A percentile compares a stretch with the other conserved stretches of the same genome.
phyloP scores from a whole-genome alignment of 2,797 vertebrate genomes.

The Eospalax fontanierii region DNA sequence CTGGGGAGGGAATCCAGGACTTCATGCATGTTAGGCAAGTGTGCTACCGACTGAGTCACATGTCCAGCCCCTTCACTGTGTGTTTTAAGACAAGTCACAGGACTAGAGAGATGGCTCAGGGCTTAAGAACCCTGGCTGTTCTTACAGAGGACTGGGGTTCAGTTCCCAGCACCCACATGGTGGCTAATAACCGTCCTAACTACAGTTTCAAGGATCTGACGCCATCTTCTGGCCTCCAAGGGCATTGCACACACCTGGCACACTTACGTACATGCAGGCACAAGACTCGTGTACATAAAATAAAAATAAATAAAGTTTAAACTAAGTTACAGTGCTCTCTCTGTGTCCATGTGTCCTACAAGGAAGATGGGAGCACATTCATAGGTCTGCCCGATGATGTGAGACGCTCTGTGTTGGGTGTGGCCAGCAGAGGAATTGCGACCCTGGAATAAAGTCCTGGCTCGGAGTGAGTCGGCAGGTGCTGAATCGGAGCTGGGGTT shows the following conservation, averaged over 20 bases:
- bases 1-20: fast-evolving
- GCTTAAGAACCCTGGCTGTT: too few relatives aligned
- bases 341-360: background rate
- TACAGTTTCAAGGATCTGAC: too few relatives aligned
- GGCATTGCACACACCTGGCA: too few relatives aligned
- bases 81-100: background rate
- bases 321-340: background rate
- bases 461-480: background rate
- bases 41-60: background rate
- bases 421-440: background rate
- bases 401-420: background rate
- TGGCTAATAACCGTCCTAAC: too few relatives aligned
- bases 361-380: background rate
- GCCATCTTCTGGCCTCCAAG: too few relatives aligned
- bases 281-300: too few relatives aligned
- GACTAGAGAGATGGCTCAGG: too few relatives aligned
- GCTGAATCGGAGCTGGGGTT: background rate
- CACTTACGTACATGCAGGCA: too few relatives aligned
- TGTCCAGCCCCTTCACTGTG: background rate
- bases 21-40: background rate
- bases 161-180: too few relatives aligned
- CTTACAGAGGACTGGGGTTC: too few relatives aligned
- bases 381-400: background rate
- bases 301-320: too few relatives aligned
- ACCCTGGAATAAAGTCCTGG: background rate